A percentile compares a stretch with the other conserved stretches of the same genome.
Conservation (phyloP, 1,140 invertebrate genomes). For the Drosophila kikkawai region DNA sequence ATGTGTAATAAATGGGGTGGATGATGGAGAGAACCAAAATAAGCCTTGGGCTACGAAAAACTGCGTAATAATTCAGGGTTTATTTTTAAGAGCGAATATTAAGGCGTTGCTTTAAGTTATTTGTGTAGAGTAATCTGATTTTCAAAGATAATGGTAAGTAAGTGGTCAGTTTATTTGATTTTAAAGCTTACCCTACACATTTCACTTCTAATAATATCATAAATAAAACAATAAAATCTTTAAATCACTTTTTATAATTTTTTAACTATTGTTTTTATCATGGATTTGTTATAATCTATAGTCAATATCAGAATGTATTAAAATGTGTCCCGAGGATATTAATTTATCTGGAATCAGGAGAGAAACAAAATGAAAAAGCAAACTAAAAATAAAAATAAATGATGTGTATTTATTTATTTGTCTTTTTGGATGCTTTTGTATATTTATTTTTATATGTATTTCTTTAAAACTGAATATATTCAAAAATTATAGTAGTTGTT, state of each 20-base stretch:
- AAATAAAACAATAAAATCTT: not conserved
- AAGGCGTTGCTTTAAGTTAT: not conserved
- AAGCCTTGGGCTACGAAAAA: not conserved
- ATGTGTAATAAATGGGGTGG: conserved; percentile 10
- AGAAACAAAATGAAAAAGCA: not conserved
- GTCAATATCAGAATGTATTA: not conserved
- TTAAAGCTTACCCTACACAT: not conserved
- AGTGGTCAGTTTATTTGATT: not conserved
- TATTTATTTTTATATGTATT: too few species aligned
- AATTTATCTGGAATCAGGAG: not conserved
- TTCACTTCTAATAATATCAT: not conserved
- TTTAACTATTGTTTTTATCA: not conserved
- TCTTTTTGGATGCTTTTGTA: too few species aligned
- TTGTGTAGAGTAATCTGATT: not conserved
- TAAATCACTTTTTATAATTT: not conserved
- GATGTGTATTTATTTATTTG: too few species aligned
- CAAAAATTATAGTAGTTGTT: not conserved
- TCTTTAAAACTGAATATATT: too few species aligned
- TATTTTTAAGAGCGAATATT: not conserved
- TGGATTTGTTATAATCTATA: not conserved
- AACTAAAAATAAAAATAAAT: not conserved
- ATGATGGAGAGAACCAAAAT: not conserved
- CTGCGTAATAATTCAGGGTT: not conserved
- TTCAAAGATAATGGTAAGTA: not conserved
- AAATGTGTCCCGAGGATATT: not conserved